Percentiles rank a stretch among this genome's conserved stretches.
Evolutionary conservation across 2,113 vertebrate species (phyloP).

Genomic region (Raphicerus campestris): DNA sequence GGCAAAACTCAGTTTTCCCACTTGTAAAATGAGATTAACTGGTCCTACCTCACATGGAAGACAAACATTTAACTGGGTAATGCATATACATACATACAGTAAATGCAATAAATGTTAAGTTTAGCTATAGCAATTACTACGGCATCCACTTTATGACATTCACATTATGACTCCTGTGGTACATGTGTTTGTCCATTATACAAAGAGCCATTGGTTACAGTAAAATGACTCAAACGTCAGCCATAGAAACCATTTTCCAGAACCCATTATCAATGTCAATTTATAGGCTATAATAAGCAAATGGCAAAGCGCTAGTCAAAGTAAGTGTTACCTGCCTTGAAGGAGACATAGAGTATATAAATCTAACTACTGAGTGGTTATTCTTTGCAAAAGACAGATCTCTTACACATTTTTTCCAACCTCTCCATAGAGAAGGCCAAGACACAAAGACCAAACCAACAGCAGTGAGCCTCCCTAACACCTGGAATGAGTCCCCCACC

Average conservation of each 20-base stretch:
- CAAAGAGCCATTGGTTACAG: background rate
- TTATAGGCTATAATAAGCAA: background rate
- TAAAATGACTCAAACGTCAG: background rate
- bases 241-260: background rate
- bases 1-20: background rate
- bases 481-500: background rate
- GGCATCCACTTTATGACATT: background rate
- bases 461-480: background rate
- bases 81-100: background rate
- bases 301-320: background rate
- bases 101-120: background rate
- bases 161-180: background rate
- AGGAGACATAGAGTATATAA: background rate
- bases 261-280: background rate
- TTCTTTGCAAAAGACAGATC: background rate
- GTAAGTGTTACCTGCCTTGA: background rate
- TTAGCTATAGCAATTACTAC: background rate
- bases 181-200: background rate
- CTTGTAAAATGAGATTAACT: background rate
- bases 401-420: background rate
- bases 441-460: background rate
- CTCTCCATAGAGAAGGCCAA: background rate
- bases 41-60: background rate
- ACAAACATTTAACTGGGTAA: background rate
- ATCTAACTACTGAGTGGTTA: background rate